These are phyloP conservation scores for Euura lappo DNA, from an alignment of 1,140 invertebrate species.

Conservation along the genomic window DNA sequence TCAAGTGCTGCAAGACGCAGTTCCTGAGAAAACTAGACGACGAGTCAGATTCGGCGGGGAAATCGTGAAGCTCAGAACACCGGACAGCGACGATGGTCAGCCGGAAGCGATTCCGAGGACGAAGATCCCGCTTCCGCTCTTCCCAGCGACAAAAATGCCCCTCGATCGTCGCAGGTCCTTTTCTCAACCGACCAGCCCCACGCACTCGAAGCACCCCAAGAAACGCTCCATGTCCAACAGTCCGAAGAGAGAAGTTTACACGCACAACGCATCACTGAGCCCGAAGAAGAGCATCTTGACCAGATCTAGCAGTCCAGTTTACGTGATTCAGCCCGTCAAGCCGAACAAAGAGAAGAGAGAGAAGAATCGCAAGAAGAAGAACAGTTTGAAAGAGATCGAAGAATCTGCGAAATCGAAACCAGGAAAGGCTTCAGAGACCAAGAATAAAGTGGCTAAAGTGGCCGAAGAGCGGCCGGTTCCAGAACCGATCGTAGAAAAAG, in stretches of 20 bases:
- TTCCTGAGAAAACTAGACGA: conserved; percentile 40
- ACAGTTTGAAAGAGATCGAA: background rate
- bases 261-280: conserved; percentile 48
- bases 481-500: background rate
- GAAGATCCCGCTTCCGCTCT: conserved; percentile 54
- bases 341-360: background rate
- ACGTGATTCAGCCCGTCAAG: conserved; percentile 8
- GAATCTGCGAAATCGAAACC: background rate
- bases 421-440: background rate
- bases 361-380: background rate
- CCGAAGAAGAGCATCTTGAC: conserved; percentile 54
- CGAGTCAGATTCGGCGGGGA: conserved; percentile 84
- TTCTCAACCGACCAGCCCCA: conserved; percentile 41
- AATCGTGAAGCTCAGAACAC: conserved; percentile 80
- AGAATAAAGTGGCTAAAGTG: background rate
- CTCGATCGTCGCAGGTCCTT: conserved; percentile 28
- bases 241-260: conserved; percentile 49
- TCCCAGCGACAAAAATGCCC: conserved; percentile 51
- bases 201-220: conserved; percentile 8
- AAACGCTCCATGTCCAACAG: conserved; percentile 54
- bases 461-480: background rate
- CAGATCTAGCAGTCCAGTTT: conserved; percentile 23
- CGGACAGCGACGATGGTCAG: conserved; percentile 72
- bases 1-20: conserved; percentile 37
- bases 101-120: conserved; percentile 22